Base-by-base conservation (phyloP, 1,140 invertebrate species). In the Philotrypesis tridentata region DNA sequence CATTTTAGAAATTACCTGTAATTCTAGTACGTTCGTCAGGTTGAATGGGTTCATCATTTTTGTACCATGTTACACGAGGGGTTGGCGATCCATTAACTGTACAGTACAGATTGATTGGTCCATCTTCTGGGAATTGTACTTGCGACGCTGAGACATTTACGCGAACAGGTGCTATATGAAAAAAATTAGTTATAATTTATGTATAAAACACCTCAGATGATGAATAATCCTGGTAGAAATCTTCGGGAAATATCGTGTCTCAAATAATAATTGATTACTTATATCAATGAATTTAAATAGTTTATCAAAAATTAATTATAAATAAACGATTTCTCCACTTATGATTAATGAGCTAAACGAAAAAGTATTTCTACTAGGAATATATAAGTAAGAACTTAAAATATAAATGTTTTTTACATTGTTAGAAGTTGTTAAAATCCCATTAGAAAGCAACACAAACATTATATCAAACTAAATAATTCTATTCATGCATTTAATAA, bases 41-140 rank as follows among this genome's bases (percentile, higher is more conserved):
- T 48, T 89, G 81, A 43, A 96, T 84, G 7, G 89, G 90, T 43
- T 91, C 87, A 61, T 94, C 93, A 87, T 97, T 94, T 90, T 97
- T 97, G 86, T 93, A 96, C 97, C 97, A 98, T 60, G 92, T 91
- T 0, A 97, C 94, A 79, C 92, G 90, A 6, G 96, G 96, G 55
- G 91, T 89, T 1, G 96, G 96, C 90, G 95, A 95, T 4, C 97
- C 96, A 72, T 95, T 94, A 14, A 96, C 95, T 9, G 93, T 92
- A 89, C 96, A 98, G n/a, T 92, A 92, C 63, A 97, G 92, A 60
- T 89, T 93, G 68, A 98, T 92, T 80, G 95, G 94, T 63, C 93
- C 93, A 67, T 95, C 96, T 68, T 93, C 92, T 2, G 93, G 90
- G 87, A 93, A 95, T 68, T 89, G 92, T 40, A 90, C 92, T 21